Conservation (phyloP, 2,888 invertebrate species). For the Clusia tigrina region DNA sequence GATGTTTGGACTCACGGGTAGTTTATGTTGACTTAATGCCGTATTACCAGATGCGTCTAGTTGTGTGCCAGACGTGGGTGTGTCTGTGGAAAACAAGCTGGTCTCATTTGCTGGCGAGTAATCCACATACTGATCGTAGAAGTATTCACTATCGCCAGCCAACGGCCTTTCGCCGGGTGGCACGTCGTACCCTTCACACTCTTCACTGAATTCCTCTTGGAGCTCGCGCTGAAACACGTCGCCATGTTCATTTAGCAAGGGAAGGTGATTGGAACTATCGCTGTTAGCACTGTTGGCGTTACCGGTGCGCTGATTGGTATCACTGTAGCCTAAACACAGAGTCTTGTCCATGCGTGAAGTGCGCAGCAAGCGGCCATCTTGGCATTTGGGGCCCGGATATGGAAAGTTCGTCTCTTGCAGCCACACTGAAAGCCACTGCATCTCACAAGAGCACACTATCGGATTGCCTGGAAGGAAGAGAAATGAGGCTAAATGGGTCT, state of each 20-base stretch:
- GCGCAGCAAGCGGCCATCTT: slow-evolving; percentile 79
- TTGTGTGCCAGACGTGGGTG: slow-evolving; percentile 9
- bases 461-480: slow-evolving; percentile 84
- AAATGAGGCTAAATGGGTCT: slow-evolving; percentile 11
- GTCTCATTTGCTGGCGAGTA: slow-evolving; percentile 68
- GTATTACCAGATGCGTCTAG: slow-evolving; percentile 60
- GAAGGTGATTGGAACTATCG: slow-evolving; percentile 65
- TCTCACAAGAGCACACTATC: slow-evolving; percentile 80
- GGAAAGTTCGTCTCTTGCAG: slow-evolving; percentile 76
- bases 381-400: slow-evolving; percentile 76
- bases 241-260: slow-evolving; percentile 75
- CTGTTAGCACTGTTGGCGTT: neutral
- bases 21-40: slow-evolving; percentile 58
- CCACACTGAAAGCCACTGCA: slow-evolving; percentile 86
- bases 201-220: slow-evolving; percentile 66
- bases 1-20: slow-evolving; percentile 68
- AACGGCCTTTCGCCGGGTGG: slow-evolving; percentile 69
- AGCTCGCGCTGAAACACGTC: slow-evolving; percentile 70
- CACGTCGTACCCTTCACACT: slow-evolving; percentile 63
- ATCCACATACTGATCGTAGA: slow-evolving; percentile 84
- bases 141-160: slow-evolving; percentile 81
- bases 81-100: slow-evolving; percentile 20
- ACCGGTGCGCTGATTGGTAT: slow-evolving; percentile 24
- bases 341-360: slow-evolving; percentile 75
- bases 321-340: slow-evolving; percentile 68